Percentiles rank a stretch among this genome's conserved stretches.
Evolutionary conservation across 2,888 invertebrate species (phyloP).

Genomic region (Linnaemya vulpina): DNA sequence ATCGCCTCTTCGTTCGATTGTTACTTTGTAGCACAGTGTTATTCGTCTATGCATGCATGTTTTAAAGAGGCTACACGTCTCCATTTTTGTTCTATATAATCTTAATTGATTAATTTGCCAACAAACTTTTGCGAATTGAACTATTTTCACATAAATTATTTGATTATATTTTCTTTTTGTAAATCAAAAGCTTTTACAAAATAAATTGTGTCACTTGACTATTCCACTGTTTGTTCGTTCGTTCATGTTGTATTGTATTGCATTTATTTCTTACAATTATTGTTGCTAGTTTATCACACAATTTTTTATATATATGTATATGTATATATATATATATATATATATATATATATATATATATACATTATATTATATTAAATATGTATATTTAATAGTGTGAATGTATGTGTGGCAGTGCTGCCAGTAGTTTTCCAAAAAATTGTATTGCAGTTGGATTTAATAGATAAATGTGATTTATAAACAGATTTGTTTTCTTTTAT

Average conservation of each 20-base stretch:
- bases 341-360: too few species aligned
- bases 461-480: too few species aligned
- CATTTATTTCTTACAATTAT: conserved; percentile 9
- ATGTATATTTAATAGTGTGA: not conserved
- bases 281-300: conserved; percentile 18
- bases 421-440: too few species aligned
- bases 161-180: conserved; percentile 29
- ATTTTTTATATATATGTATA: too few species aligned
- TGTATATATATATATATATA: too few species aligned
- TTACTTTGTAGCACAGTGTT: conserved; percentile 16
- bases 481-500: too few species aligned
- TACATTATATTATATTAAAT: not conserved
- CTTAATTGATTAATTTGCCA: conserved; percentile 55
- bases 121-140: conserved; percentile 39
- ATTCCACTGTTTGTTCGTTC: not conserved
- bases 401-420: not conserved
- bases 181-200: conserved; percentile 22
- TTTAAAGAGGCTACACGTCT: not conserved
- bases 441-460: too few species aligned
- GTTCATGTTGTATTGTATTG: not conserved
- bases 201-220: conserved; percentile 47
- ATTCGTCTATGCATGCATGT: not conserved
- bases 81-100: not conserved
- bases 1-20: too few species aligned
- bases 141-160: conserved; percentile 22